Conservation (phyloP, 2,113 vertebrate species). For the Mesitornis unicolor region DNA sequence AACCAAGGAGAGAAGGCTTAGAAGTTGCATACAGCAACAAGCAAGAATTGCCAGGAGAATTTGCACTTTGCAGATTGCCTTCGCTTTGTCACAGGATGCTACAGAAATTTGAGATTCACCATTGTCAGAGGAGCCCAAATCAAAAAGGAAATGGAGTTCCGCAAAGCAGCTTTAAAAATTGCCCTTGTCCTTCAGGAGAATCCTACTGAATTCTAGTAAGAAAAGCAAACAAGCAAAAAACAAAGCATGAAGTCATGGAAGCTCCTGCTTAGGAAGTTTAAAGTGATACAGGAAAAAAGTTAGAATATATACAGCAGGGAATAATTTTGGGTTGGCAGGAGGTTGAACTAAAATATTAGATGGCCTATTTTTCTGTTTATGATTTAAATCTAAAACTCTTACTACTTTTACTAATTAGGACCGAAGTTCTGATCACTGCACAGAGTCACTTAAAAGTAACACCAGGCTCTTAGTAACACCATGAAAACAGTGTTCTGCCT, state of each 20-base stretch:
- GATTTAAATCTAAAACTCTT: background rate
- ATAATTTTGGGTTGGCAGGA: background rate
- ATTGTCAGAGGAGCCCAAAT: background rate
- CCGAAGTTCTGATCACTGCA: background rate
- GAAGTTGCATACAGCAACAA: background rate
- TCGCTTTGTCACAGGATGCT: background rate
- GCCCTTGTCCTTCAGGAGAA: background rate
- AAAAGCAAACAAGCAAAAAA: background rate
- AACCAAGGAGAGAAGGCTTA: background rate
- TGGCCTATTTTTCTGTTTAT: slow-evolving; percentile 1
- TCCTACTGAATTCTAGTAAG: background rate
- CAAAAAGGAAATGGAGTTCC: background rate
- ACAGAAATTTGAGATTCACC: background rate
- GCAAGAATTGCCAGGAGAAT: background rate
- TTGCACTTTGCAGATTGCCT: background rate
- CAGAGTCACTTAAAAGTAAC: slow-evolving; percentile 42
- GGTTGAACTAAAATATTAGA: background rate
- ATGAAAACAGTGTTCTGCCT: background rate
- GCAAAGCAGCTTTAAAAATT: background rate
- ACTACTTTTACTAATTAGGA: slow-evolving; percentile 12
- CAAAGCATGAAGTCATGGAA: background rate
- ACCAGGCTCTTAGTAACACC: background rate
- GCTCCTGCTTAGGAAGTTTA: background rate
- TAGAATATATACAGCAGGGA: background rate
- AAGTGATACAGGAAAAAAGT: background rate